Conservation (phyloP, 2,113 vertebrate genomes). For the Coptodon bakossiorum region DNA sequence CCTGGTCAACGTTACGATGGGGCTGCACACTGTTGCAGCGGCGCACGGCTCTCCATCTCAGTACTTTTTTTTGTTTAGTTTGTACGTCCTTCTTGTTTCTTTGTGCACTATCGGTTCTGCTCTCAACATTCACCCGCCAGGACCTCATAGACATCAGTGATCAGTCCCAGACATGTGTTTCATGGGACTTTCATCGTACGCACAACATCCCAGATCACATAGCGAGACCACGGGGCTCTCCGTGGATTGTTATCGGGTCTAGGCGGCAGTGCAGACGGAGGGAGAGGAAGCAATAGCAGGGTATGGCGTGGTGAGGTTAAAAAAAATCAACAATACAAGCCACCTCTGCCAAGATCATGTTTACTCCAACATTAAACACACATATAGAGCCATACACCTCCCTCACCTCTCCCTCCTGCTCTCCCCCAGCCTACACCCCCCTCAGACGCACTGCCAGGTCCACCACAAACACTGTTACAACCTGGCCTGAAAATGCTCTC, state of each 20-base stretch:
- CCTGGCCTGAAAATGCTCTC: too few species aligned
- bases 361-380: fast-evolving
- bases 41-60: fast-evolving
- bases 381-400: background rate
- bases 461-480: too few species aligned
- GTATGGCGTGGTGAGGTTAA: fast-evolving
- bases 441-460: too few species aligned
- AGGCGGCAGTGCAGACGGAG: fast-evolving
- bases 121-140: fast-evolving
- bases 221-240: fast-evolving
- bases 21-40: fast-evolving
- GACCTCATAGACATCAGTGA: background rate
- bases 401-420: too few species aligned
- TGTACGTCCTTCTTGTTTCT: background rate
- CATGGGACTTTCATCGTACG: fast-evolving
- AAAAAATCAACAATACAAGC: fast-evolving
- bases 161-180: fast-evolving
- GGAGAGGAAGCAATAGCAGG: background rate
- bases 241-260: fast-evolving
- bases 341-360: fast-evolving
- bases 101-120: fast-evolving
- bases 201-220: background rate
- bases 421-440: too few species aligned
- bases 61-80: background rate
- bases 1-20: fast-evolving